These are phyloP conservation scores for Rattus rattus DNA, from an alignment of 2,113 vertebrate genomes.

Conservation along the genomic window DNA sequence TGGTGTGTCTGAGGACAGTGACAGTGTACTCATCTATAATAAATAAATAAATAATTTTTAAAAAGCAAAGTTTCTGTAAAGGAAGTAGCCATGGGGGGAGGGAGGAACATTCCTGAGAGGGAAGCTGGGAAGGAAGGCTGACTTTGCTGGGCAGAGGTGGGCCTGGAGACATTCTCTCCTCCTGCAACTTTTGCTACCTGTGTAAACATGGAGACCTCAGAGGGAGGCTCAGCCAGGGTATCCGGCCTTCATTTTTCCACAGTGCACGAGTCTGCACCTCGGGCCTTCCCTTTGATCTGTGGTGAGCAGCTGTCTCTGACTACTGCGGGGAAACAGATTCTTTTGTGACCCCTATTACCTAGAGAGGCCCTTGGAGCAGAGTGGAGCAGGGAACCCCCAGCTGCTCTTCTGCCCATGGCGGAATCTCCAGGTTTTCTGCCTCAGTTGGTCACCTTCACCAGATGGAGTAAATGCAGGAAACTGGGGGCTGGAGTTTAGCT, in stretches of 20 bases:
- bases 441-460: neutral
- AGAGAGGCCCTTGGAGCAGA: neutral
- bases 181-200: too few species aligned
- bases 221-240: fast-evolving
- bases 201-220: neutral
- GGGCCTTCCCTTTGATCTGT: neutral
- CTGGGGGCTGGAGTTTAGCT: neutral
- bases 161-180: too few species aligned
- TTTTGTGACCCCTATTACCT: neutral
- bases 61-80: too few species aligned
- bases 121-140: too few species aligned
- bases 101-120: too few species aligned
- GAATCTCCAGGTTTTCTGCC: neutral
- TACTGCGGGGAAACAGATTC: neutral
- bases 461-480: neutral
- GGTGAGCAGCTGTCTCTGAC: neutral
- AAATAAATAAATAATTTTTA: too few species aligned
- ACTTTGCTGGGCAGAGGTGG: neutral
- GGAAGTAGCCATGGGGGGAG: too few species aligned
- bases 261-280: neutral
- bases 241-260: neutral
- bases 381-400: neutral
- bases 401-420: neutral
- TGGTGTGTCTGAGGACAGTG: too few species aligned
- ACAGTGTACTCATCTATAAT: too few species aligned